A percentile compares a stretch with the other conserved stretches of the same genome.
Evolutionary conservation across 2,113 vertebrate species (phyloP).

Genomic region (Vidua macroura): DNA sequence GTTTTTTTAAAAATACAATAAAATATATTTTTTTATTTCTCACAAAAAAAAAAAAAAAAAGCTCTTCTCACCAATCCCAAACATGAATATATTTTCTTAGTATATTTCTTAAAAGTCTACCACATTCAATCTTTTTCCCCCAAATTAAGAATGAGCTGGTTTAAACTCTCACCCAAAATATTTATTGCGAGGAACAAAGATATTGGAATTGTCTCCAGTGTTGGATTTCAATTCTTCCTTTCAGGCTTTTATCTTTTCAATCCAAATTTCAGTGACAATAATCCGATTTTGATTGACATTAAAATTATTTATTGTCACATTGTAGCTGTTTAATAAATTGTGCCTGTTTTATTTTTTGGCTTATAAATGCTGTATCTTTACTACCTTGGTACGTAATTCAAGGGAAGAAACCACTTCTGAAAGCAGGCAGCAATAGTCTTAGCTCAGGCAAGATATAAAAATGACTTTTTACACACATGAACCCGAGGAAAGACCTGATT

Average conservation of each 20-base stretch:
- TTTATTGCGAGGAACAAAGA: conserved; percentile 45
- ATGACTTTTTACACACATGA: neutral
- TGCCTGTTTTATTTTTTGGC: conserved; percentile 51
- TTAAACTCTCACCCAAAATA: conserved; percentile 65
- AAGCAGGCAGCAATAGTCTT: neutral
- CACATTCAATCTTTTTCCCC: neutral
- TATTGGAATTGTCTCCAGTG: neutral
- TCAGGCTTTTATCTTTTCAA: conserved; percentile 56
- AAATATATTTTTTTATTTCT: neutral
- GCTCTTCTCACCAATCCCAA: neutral
- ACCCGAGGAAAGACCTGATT: neutral
- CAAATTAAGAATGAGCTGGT: conserved; percentile 37
- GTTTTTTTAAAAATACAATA: neutral
- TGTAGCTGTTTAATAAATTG: conserved; percentile 65
- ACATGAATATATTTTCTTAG: neutral
- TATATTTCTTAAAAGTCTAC: neutral
- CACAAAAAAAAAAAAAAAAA: neutral
- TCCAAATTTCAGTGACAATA: conserved; percentile 66
- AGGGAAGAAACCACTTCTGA: conserved; percentile 19
- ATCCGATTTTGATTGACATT: conserved; percentile 65
- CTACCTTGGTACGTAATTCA: conserved; percentile 42
- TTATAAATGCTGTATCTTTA: conserved; percentile 37
- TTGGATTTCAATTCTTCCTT: conserved; percentile 51
- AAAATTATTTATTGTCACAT: conserved; percentile 70
- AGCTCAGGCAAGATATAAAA: neutral